Evolutionary conservation across 2,888 invertebrate genomes (phyloP), one percentile per base, ranked within the genome.

Genomic region (Eilema griseolum): DNA sequence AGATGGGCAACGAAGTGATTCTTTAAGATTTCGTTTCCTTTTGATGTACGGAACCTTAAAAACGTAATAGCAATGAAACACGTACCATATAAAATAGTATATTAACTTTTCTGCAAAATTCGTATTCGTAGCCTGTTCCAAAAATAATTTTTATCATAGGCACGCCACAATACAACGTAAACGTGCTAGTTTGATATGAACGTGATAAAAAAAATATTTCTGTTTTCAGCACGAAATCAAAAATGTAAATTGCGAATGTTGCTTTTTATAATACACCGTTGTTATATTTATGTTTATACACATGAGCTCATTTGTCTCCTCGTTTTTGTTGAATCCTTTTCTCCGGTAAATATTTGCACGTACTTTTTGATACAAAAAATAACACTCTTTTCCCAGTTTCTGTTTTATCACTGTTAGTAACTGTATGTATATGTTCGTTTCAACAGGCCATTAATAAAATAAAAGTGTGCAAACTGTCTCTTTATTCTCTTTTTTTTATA

Each of bases 101-200:
- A 41, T 46, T 28, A 69, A 63, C 46, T 70, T 74, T 56, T 23
- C 33, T 60, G 62, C 41, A 73, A 77, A 65, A 77, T 78, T 74
- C 65, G 73, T 82, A 80, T 82, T 76, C 76, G 60, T 67, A 60
- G 67, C 66, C 69, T 76, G 82, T 72, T 70, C 70, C 24, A 26
- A 77, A 80, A 73, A 79, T 74, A 76, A 75, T 73, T 61, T 31
- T 70, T 73, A 71, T 67, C 61, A 68, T 61, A 69, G 28, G 33
- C 26, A 64, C 57, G 37, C 14, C n/a, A 66, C 61, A 66, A 74
- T 75, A 73, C 62, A 70, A 73, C 61, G 74, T 66, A 70, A 61
- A 79, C 74, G 72, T 80, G 77, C 72, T 61, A 74, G 26, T 72
- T 70, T 62, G 67, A 56, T 67, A 20, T 12, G 16, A 41, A 10